Evolutionary conservation across 92 coral and sea anemone genomes (phyloP).

Genomic region (Parazoanthus swiftii): DNA sequence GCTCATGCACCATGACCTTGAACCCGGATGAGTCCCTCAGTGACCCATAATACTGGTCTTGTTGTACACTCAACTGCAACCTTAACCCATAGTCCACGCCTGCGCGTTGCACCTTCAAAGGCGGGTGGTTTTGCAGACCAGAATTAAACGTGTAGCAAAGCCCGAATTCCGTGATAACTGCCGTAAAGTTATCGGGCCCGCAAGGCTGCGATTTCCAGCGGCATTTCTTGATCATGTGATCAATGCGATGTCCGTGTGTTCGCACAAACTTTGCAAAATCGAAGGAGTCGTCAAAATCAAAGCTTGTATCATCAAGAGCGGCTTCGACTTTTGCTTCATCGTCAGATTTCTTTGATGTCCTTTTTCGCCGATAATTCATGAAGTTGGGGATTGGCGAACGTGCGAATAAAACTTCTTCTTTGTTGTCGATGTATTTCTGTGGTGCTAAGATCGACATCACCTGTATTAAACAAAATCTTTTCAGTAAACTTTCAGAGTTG

Average conservation of each 20-base stretch:
- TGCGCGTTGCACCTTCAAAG: conserved; percentile 88
- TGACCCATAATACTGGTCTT: conserved; percentile 96
- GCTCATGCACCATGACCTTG: conserved; percentile 99
- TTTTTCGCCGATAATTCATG: conserved; percentile 75
- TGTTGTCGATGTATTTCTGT: conserved; percentile 90
- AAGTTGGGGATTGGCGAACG: conserved; percentile 97
- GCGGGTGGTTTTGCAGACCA: conserved; percentile 81
- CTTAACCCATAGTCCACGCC: conserved; percentile 95
- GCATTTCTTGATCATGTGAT: conserved; percentile 98
- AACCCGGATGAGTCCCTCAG: conserved; percentile 97
- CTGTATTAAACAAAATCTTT: conserved; percentile 30
- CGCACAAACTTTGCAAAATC: conserved; percentile 97
- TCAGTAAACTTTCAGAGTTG: too few relatives aligned
- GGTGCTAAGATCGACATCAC: conserved; percentile 98
- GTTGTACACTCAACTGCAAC: conserved; percentile 92
- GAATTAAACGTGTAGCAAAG: conserved; percentile 95
- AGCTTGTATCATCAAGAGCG: conserved; percentile 71
- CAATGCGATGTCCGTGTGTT: conserved; percentile 98
- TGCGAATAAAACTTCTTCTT: conserved; percentile 92
- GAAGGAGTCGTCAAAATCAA: conserved; percentile 85
- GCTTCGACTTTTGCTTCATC: conserved; percentile 80
- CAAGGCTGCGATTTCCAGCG: conserved; percentile 98
- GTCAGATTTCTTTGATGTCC: conserved; percentile 61
- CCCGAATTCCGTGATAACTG: conserved; percentile 97
- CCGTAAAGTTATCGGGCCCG: conserved; percentile 97